Base-by-base conservation (phyloP, 2,888 invertebrate genomes). In the Actias luna region DNA sequence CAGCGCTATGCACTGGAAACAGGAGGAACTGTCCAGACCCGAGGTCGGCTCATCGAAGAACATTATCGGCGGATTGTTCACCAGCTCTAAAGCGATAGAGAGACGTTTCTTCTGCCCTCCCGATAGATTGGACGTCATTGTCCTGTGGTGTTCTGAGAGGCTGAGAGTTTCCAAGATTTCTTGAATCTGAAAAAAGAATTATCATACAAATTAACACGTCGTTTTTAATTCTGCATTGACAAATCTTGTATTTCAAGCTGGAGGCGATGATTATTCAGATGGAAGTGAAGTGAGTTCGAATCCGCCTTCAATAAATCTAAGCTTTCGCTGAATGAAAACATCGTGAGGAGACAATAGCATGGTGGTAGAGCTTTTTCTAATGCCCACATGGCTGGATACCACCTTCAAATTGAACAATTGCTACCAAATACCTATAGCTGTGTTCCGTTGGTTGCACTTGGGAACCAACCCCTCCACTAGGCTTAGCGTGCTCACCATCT, bases 11-110 rank as follows among this genome's bases (percentile, higher is more conserved):
- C 98, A 98, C 88, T 98, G 98, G 91, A 97, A 98, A 82, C 98
- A 98, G 0, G 98, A 98, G 0, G 98, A 97, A 72, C 98, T 98
- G 93, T 99, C 99, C 81, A 99, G 89, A 4, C 99, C 99, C 70
- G 98, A 98, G 68, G 99, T 99, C 0, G 99, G 99, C 86, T 99
- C 99, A 84, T 99, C 99, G 84, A 99, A 98, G 92, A 99, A 99
- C 98, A 99, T 98, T 67, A 99, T 96, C 0, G 99, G 98, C 12
- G 99, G 99, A 87, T 99, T 99, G 92, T 98, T 98, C 71, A 99
- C 98, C 71, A 99, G 93, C 88, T 99, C 99, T 69, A 98, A 89
- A 22, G 98, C 99, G 67, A 99, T 99, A 0, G 98, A 98, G 1
- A 99, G 94, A 73, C 99, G 95, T 82, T 99, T 99, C 88, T 98